Evolutionary conservation across 2,113 vertebrate genomes (phyloP), one percentile per base, ranked within the genome.

Genomic region (Brienomyrus brachyistius): DNA sequence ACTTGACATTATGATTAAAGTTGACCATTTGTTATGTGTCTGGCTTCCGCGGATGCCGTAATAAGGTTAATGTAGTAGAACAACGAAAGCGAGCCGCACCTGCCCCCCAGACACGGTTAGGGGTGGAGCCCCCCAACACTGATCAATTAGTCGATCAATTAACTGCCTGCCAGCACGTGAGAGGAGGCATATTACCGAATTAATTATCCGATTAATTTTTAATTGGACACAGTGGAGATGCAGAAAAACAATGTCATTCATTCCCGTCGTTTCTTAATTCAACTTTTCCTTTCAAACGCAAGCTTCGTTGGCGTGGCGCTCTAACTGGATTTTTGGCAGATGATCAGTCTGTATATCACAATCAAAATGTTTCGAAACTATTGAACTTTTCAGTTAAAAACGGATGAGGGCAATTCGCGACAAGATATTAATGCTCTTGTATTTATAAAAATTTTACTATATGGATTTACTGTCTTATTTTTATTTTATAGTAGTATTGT

Each of bases 1-100:
- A 96, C 95, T 96, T 98, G 97, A 98, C 97, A 97, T 93, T 95
- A 97, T 97, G 97, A 98, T 98, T 97, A 97, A 97, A 97, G 97
- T 95, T 96, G 96, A 97, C 96, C 96, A 97, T 98, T 98, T 97
- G 97, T 98, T 97, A 97, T 96, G 96, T 97, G 97, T 97, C 97
- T 95, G 94, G 31, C 95, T 95, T 95, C 95, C 94, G 95, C 94
- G 95, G 95, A 95, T 96, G 97, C 96, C 94, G 95, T 95, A 96
- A 97, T 97, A 96, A 97, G 97, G 97, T 97, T 98, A 98, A 98
- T 98, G 97, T 94, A 96, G 95, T 96, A 95, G 96, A 95, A 95
- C 95, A 95, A 96, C 96, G 95, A 93, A 96, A 89, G 91, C 90
- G 93, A 93, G 91, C 88, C 89, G 96, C 97, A 98, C 97, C 97